These are phyloP conservation scores for Perca fluviatilis DNA, from an alignment of 2,113 vertebrate species.

Conservation along the genomic window DNA sequence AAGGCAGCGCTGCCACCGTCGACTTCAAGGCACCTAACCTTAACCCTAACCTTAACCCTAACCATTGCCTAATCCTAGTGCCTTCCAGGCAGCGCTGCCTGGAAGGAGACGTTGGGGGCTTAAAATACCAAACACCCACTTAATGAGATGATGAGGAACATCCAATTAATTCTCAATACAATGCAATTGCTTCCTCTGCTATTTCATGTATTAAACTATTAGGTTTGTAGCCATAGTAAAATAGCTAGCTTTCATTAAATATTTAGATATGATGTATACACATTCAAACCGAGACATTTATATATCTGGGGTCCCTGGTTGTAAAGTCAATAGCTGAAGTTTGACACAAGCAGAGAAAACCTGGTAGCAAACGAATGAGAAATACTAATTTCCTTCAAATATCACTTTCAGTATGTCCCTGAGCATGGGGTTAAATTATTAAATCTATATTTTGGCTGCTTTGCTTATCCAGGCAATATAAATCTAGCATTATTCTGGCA, in stretches of 20 bases:
- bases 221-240: neutral
- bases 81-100: no score
- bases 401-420: conserved; percentile 18
- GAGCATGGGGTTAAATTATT: conserved; percentile 36
- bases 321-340: conserved; percentile 18
- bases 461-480: conserved; percentile 23
- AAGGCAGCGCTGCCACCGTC: no score
- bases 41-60: no score
- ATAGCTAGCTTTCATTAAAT: conserved; percentile 6
- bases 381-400: conserved; percentile 28
- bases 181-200: conserved; percentile 3
- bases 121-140: neutral
- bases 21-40: no score
- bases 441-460: conserved; percentile 60
- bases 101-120: no score
- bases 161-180: conserved; percentile 10
- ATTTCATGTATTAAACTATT: conserved; percentile 5
- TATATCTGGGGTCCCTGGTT: neutral
- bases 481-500: conserved; percentile 26
- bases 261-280: conserved; percentile 8
- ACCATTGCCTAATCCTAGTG: no score
- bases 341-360: neutral
- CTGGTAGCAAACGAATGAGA: conserved; percentile 21
- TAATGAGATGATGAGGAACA: conserved; percentile 18
- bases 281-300: neutral